phyloP scores from a whole-genome alignment of 2,888 invertebrate genomes.

The Hermaeophaga mercurialis region DNA sequence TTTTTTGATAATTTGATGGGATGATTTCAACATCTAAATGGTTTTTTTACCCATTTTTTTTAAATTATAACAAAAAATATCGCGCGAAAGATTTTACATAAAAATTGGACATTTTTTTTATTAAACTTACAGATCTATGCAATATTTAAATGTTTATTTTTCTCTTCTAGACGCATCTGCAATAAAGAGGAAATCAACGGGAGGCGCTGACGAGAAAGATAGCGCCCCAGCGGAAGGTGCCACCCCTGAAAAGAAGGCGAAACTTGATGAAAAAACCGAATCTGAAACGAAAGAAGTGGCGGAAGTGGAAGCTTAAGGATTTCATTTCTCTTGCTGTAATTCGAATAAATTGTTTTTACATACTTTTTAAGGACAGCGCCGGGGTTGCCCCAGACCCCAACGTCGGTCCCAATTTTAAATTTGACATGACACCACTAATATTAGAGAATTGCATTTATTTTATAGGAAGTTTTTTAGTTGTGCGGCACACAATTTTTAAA shows the following conservation, averaged over 20 bases:
- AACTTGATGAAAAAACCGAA: constrained; percentile 68
- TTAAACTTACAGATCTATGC: too few relatives aligned
- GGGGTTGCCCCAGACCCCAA: constrained; percentile 44
- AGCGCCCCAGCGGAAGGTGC: constrained; percentile 59
- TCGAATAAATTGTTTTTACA: constrained; percentile 13
- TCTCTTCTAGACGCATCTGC: constrained; percentile 1
- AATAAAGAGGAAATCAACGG: constrained; percentile 68
- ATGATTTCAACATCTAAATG: too few relatives aligned
- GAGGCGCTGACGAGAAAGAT: constrained; percentile 61
- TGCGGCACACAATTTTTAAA: not conserved
- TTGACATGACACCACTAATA: constrained; percentile 46
- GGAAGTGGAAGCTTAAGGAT: constrained; percentile 61
- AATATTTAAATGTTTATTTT: too few relatives aligned
- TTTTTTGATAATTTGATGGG: too few relatives aligned
- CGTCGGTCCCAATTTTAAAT: constrained; percentile 41
- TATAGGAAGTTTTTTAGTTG: constrained; percentile 34
- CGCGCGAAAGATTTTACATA: too few relatives aligned
- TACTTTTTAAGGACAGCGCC: constrained; percentile 45
- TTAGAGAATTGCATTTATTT: constrained; percentile 50
- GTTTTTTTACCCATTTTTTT: too few relatives aligned
- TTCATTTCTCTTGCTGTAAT: constrained; percentile 53
- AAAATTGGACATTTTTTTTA: too few relatives aligned
- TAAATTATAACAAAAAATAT: too few relatives aligned
- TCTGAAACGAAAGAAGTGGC: constrained; percentile 60
- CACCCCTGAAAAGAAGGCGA: constrained; percentile 75